Evolutionary conservation across 1,140 invertebrate species (phyloP).

Genomic region (Pinna nobilis): DNA sequence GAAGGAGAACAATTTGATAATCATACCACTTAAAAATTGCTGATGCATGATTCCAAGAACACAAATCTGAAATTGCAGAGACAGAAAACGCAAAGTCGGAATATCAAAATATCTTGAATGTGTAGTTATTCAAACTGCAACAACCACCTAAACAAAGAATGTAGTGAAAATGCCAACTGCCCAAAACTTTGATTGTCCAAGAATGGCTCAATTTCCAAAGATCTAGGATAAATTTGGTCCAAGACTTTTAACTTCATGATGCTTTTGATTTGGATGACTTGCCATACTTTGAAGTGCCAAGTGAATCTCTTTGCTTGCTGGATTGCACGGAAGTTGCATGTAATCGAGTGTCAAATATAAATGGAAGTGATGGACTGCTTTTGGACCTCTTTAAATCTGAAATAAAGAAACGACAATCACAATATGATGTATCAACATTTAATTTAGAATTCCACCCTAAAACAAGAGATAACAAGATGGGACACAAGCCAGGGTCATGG

Average conservation of each 20-base stretch:
- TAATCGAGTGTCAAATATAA: constrained; percentile 58
- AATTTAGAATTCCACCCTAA: not conserved
- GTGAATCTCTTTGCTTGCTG: constrained; percentile 22
- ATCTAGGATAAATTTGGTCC: not conserved
- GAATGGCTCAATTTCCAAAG: not conserved
- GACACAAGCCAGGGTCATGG: not conserved
- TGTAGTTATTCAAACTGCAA: not conserved
- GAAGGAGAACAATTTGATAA: no score
- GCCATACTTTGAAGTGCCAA: constrained; percentile 5
- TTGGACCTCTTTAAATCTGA: constrained; percentile 62
- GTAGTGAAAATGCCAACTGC: not conserved
- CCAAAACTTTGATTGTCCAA: no score
- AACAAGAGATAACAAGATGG: not conserved
- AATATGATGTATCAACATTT: not conserved
- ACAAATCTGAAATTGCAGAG: no score
- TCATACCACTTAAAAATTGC: no score
- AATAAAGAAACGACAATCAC: constrained; percentile 30
- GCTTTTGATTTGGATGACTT: constrained; percentile 13
- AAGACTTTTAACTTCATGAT: not conserved
- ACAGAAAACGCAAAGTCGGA: not conserved
- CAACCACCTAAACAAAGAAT: not conserved
- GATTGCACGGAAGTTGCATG: not conserved
- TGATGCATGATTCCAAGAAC: no score
- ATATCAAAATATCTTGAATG: not conserved
- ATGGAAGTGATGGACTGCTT: constrained; percentile 66